Conservation (phyloP, 2,113 vertebrate species). For the Narcine bancroftii region DNA sequence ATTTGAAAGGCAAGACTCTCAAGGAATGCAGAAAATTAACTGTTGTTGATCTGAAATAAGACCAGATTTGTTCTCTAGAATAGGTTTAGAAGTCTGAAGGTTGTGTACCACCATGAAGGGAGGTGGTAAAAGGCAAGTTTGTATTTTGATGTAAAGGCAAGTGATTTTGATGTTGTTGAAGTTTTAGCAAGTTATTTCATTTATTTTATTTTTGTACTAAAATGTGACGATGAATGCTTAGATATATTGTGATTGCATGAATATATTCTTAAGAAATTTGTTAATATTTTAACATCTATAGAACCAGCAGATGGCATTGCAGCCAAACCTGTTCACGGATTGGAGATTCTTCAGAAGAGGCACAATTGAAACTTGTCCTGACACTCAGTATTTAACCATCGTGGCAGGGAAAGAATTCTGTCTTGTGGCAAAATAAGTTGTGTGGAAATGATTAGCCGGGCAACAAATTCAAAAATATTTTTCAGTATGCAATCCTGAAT, state of each 20-base stretch:
- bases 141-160: not conserved
- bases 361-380: not conserved
- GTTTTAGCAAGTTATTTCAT: not conserved
- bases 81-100: not conserved
- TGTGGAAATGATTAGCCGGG: not conserved
- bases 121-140: not conserved
- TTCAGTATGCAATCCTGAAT: not conserved
- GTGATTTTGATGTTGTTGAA: not conserved
- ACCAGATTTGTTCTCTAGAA: too few species aligned
- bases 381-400: not conserved
- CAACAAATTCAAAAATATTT: not conserved
- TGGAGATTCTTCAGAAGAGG: constrained; percentile 8
- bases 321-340: constrained; percentile 60
- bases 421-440: not conserved
- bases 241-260: not conserved
- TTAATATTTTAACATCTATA: constrained; percentile 37
- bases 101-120: not conserved
- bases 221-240: not conserved
- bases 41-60: not conserved
- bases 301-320: constrained; percentile 88
- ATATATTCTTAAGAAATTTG: not conserved
- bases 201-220: not conserved
- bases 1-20: not conserved
- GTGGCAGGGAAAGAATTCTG: not conserved
- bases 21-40: not conserved